phyloP scores from a whole-genome alignment of 2,888 invertebrate genomes.

The Philhelius pedissequus region DNA sequence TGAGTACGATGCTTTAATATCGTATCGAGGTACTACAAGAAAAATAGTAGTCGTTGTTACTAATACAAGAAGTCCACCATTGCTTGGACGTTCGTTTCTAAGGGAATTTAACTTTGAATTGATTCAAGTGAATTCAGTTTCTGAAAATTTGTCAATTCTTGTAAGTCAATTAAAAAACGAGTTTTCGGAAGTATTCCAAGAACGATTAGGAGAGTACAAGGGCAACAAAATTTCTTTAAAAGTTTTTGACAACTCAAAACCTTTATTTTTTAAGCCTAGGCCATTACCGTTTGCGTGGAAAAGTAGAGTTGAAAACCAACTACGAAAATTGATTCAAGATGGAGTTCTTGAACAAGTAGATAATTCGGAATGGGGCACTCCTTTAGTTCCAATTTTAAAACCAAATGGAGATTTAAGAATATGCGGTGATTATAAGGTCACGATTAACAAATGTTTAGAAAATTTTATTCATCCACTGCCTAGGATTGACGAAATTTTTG shows the following conservation, averaged over 20 bases:
- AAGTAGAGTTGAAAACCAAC: constrained; percentile 20
- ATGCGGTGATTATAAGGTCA: constrained; percentile 18
- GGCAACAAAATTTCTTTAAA: neutral
- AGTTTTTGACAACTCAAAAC: neutral
- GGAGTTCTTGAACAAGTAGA: constrained; percentile 25
- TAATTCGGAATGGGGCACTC: constrained; percentile 39
- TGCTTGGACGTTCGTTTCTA: constrained; percentile 8
- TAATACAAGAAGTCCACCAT: constrained; percentile 6
- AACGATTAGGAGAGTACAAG: constrained; percentile 2
- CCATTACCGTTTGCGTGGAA: constrained; percentile 34
- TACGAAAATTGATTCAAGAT: neutral
- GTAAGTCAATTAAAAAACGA: constrained; percentile 15
- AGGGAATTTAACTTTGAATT: constrained; percentile 40
- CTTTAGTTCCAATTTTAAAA: constrained; percentile 29
- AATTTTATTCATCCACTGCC: too few relatives aligned
- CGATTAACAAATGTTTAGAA: neutral
- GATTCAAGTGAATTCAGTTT: constrained; percentile 28
- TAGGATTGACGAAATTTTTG: too few relatives aligned
- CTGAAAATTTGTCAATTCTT: neutral
- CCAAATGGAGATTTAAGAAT: constrained; percentile 24
- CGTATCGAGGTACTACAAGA: constrained; percentile 3
- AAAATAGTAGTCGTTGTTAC: constrained; percentile 12
- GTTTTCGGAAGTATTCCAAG: constrained; percentile 28
- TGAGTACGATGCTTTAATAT: constrained; percentile 24
- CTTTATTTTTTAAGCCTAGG: constrained; percentile 29